Base-by-base conservation (phyloP, 2,888 invertebrate species). In the Bembecia ichneumoniformis region DNA sequence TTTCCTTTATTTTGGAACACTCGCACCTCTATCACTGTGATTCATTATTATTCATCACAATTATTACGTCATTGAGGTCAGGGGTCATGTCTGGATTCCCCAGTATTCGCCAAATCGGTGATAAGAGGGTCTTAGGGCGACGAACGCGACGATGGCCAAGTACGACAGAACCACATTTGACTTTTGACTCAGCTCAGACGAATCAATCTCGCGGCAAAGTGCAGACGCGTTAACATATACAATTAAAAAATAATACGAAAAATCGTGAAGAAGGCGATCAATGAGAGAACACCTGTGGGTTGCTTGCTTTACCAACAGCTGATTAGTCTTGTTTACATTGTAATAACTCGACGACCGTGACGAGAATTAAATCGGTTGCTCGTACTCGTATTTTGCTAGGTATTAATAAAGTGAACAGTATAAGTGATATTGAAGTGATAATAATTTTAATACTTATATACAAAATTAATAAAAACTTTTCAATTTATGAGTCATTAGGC, bases 51-150 rank as follows among this genome's bases (percentile, higher is more conserved):
- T 43, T 51, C 40, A 40, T 45, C 14, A 28, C 28, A 48, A 40
- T 13, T 13, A 48, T 47, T 50, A 49, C 51, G 52, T 53, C 54
- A 55, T 55, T 40, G 44, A 45, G 49, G 45, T 52, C 52, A 28
- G 44, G 17, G 44, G 56, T 50, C 49, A 46, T 51, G 52, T 35
- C 28, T 54, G 47, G 52, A 55, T 59, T 56, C 57, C 58, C 52
- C 52, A 44, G 9, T 17, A 52, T 55, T 59, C 56, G 58, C 54
- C 40, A 56, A 54, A 52, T 55, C 56, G 53, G 52, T 79, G 80
- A 82, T 82, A 82, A 81, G 75, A 74, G 79, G 16, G 78, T 77
- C 76, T 74, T 59, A 58, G 49, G 44, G 47, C 35, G 46, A 36
- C 48, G 47, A 34, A 55, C 56, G 59, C 55, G 56, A 54, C 63